Base-by-base conservation (phyloP, 23 tunicate species). In the Trididemnum miniatum region DNA sequence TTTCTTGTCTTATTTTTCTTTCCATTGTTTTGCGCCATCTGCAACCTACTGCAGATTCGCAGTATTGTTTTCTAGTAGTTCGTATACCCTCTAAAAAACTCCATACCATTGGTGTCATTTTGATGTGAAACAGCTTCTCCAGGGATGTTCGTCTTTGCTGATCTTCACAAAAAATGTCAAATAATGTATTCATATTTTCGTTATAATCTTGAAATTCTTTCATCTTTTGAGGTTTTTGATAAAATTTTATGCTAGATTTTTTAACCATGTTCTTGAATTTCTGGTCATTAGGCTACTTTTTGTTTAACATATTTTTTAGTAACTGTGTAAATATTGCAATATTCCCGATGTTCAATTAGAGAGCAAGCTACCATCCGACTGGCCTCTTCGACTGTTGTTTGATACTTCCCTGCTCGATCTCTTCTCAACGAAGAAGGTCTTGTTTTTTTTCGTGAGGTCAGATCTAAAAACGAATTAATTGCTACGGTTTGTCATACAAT, bases 81-180 rank as follows among this genome's bases (percentile, higher is more conserved):
- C 69, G 18, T 7, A 63, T 63, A 63, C n/a, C 69, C n/a, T 63
- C 69, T 63, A 63, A 24, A 63, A n/a, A 63, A n/a, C 25, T n/a
- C 25, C 69, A 63, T n/a, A 15, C 69, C 69, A 63, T 63, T n/a
- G 18, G 25, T 15, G 25, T 25, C 69, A 63, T 63, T n/a, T 63
- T 63, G 25, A 63, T 63, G 5, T n/a, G 22, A 24, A 15, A 63
- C 25, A 63, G n/a, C 69, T 63, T 63, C 22, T 63, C 69, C 22
- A 63, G 25, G n/a, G 69, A 63, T n/a, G 25, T 20, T 63, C 69
- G 18, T 63, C 69, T 18, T n/a, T 63, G 25, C n/a, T 63, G 18
- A n/a, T 24, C 28, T 63, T 63, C 69, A 63, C 69, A 63, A 24
- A 63, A 63, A 15, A 63, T 63, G 28, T 63, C 25, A 5, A 63